Conservation (phyloP, 2,113 vertebrate species). For the Amphiprion ocellaris region DNA sequence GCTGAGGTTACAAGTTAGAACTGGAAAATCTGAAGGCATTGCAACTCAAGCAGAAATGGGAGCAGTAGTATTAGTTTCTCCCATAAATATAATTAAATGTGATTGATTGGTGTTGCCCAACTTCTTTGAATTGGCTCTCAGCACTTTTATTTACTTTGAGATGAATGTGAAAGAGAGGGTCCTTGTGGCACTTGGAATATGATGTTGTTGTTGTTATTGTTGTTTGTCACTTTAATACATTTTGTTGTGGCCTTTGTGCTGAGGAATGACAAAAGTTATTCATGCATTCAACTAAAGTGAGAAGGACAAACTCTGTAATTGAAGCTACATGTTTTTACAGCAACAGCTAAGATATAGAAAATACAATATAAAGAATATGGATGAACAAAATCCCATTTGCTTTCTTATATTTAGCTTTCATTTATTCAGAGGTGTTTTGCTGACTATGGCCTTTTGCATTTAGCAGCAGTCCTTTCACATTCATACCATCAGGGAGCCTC, state of each 20-base stretch:
- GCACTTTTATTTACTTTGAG: not conserved
- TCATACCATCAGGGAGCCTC: not conserved
- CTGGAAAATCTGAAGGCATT: too few species aligned
- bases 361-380: constrained; percentile 29
- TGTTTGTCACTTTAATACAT: constrained; percentile 22
- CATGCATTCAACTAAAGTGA: constrained; percentile 5
- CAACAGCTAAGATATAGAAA: constrained; percentile 18
- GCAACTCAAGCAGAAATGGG: too few species aligned
- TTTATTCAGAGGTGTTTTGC: constrained; percentile 34
- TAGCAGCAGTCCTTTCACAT: constrained; percentile 10
- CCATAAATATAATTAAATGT: not conserved
- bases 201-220: constrained; percentile 14
- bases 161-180: not conserved
- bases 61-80: not conserved
- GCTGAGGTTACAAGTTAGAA: too few species aligned
- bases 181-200: not conserved
- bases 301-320: constrained; percentile 13
- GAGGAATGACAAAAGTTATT: constrained; percentile 22
- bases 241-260: constrained; percentile 1
- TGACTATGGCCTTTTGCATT: constrained; percentile 49
- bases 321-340: constrained; percentile 24
- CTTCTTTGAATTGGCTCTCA: constrained; percentile 10
- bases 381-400: constrained; percentile 51
- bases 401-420: constrained; percentile 17
- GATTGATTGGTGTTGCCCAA: not conserved